Evolutionary conservation across 1,140 invertebrate species (phyloP).

Genomic region (Listronotus oregonensis): DNA sequence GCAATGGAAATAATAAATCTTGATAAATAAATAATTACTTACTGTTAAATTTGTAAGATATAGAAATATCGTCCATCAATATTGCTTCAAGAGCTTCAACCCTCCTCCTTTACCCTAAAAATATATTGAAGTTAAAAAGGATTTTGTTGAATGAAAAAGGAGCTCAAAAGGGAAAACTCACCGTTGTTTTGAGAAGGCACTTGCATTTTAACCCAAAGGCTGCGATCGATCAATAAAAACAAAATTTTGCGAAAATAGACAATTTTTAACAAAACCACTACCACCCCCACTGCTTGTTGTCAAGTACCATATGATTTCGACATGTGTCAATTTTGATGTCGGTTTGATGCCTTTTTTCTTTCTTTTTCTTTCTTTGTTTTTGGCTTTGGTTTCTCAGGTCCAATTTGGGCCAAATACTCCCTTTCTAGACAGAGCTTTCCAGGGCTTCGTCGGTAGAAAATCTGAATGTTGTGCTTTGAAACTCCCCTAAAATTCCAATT

Average conservation of each 20-base stretch:
- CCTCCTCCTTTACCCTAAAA: slow-evolving; percentile 77
- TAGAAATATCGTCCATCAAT: slow-evolving; percentile 74
- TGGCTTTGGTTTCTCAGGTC: no score
- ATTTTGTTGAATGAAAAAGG: not conserved
- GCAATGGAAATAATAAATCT: no score
- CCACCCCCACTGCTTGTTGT: not conserved
- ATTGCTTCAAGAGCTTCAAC: slow-evolving; percentile 80
- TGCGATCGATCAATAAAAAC: slow-evolving; percentile 28
- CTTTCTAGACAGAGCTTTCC: no score
- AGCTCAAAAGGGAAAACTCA: not conserved
- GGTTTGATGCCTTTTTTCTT: no score
- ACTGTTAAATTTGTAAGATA: slow-evolving; percentile 65
- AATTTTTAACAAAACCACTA: slow-evolving; percentile 13
- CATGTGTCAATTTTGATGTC: no score
- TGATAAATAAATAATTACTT: slow-evolving; percentile 36
- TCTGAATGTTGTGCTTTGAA: no score
- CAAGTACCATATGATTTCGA: slow-evolving; percentile 7
- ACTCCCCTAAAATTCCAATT: no score
- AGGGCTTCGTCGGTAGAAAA: no score
- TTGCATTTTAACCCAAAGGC: not conserved
- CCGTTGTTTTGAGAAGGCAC: slow-evolving; percentile 32
- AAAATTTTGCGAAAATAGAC: slow-evolving; percentile 14
- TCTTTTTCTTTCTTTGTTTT: no score
- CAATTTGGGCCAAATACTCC: no score
- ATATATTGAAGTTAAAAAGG: not conserved